phyloP scores from a whole-genome alignment of 2,888 invertebrate genomes.

The Papilio gigon region DNA sequence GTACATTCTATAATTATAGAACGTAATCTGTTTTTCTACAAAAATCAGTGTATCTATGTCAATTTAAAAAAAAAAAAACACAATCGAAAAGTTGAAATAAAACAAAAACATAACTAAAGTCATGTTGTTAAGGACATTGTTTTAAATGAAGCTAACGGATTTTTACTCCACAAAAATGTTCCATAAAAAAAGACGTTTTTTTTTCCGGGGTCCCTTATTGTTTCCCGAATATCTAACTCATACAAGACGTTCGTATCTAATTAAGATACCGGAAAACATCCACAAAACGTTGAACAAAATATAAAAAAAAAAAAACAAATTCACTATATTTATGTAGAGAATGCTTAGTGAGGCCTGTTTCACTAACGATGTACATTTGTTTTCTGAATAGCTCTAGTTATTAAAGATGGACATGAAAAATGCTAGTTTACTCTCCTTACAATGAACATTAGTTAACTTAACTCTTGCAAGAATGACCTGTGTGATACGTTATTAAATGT shows the following conservation, averaged over 20 bases:
- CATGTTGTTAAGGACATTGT: not conserved
- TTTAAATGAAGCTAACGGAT: not conserved
- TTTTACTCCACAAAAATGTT: not conserved
- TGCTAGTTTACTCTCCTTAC: slow-evolving; percentile 23
- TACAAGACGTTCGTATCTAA: slow-evolving; percentile 1
- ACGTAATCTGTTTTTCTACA: no score
- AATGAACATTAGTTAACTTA: slow-evolving; percentile 21
- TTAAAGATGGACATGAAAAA: slow-evolving; percentile 38
- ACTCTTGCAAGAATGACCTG: not conserved
- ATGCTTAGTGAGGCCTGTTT: slow-evolving; percentile 35
- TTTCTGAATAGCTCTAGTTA: slow-evolving; percentile 36
- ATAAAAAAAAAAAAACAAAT: slow-evolving; percentile 12
- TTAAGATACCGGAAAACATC: slow-evolving; percentile 12
- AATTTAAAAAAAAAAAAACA: not conserved
- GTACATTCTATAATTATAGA: no score
- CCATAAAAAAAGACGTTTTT: not conserved
- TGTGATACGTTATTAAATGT: no score
- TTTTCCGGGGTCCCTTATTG: not conserved
- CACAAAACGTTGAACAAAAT: slow-evolving; percentile 41
- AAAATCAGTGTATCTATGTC: no score
- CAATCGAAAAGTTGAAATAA: not conserved
- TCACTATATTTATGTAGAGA: slow-evolving; percentile 24
- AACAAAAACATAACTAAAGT: not conserved
- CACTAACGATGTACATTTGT: slow-evolving; percentile 37
- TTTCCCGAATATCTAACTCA: not conserved